Conservation (phyloP, 2,888 invertebrate genomes). For the Caenorhabditis sulstoni region DNA sequence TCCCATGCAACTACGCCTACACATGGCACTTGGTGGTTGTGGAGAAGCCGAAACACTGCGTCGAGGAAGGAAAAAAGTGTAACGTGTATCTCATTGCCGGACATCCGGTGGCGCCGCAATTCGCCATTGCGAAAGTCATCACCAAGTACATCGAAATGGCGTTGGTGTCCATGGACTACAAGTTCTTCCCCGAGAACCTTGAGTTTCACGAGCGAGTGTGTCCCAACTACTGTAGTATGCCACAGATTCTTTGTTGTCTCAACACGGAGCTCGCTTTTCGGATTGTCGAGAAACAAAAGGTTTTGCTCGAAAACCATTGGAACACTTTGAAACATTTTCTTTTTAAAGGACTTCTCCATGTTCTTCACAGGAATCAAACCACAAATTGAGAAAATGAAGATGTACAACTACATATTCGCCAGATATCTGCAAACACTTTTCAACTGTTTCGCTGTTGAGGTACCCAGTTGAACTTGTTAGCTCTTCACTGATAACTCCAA, state of each 20-base stretch:
- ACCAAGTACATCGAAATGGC: slow-evolving; percentile 17
- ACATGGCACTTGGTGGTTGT: slow-evolving; percentile 19
- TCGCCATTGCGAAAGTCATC: background rate
- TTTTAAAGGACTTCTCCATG: background rate
- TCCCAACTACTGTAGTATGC: background rate
- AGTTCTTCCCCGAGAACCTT: slow-evolving; percentile 6
- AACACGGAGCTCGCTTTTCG: slow-evolving; percentile 9
- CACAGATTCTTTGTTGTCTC: slow-evolving; percentile 3
- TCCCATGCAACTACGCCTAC: slow-evolving; percentile 13
- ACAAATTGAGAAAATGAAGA: background rate
- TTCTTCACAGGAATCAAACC: slow-evolving; percentile 12
- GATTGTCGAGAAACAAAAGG: slow-evolving; percentile 1
- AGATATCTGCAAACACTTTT: slow-evolving; percentile 11
- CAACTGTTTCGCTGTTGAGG: slow-evolving; percentile 20
- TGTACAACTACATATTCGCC: slow-evolving; percentile 3
- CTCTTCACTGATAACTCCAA: background rate
- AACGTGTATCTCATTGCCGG: slow-evolving; percentile 1
- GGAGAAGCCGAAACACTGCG: slow-evolving; percentile 11
- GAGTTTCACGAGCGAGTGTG: slow-evolving; percentile 6
- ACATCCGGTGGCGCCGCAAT: background rate
- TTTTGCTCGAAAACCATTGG: background rate
- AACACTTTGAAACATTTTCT: background rate
- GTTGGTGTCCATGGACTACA: background rate
- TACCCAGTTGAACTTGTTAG: background rate
- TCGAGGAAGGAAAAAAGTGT: background rate